Evolutionary conservation across 2,113 vertebrate genomes (phyloP), one percentile per base, ranked within the genome.

Genomic region (Carassius gibelio): DNA sequence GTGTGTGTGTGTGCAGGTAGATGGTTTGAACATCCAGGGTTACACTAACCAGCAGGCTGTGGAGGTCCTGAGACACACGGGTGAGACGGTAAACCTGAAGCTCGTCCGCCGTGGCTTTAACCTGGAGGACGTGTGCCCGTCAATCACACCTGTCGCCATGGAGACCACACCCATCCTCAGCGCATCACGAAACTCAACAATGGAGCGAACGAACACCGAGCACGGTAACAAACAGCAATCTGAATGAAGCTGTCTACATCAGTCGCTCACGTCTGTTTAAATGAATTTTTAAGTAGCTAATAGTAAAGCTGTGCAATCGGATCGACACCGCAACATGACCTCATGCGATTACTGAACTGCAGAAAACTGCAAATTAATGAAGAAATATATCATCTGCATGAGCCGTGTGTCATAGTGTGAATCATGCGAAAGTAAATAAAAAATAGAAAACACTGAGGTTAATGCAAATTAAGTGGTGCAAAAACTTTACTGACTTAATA

Each of bases 21-120:
- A 48, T 0, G 45, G 45, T 48, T 9, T 48, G 45, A 48, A 98
- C 92, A 96, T 99, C 92, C 97, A 97, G 88, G 97, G 96, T 78
- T 98, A 96, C 94, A 98, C 96, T 88, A 99, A 99, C 90, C 98
- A 99, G 78, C 97, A 99, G 93, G 98, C 98, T 8, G 98, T 99
- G 87, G 98, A 99, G 0, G 94, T 99, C 34, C 89, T 99, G 84
- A 92, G 96, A 55, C 97, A 96, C 90, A 99, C 98, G 0, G 96
- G 97, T 83, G 97, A 98, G 89, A 96, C 94, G 0, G 98, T 99
- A 72, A 94, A 87, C 21, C 96, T 99, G 23, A 96, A 95, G 61
- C 94, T 99, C 83, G 94, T 97, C 87, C 94, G 97, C 64, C 94
- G 95, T 74, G 94, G 94, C 19, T 90, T 90, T 84, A 95, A 92